Evolutionary conservation across 2,113 vertebrate genomes (phyloP).

Genomic region (Chamaetylas fuelleborni): DNA sequence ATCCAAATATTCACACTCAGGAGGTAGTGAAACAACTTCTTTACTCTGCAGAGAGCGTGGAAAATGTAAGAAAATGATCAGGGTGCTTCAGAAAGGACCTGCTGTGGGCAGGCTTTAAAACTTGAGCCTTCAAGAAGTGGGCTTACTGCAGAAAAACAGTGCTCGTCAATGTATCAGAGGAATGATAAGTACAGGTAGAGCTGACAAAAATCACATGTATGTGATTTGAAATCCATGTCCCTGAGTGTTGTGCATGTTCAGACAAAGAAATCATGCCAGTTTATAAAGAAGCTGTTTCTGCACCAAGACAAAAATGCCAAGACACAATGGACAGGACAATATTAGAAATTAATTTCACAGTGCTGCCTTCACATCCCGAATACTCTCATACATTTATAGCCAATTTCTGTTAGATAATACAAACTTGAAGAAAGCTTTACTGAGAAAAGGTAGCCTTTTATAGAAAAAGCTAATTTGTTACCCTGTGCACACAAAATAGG

Average conservation of each 20-base stretch:
- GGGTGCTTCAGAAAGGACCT: background rate
- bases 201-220: accelerated
- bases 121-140: background rate
- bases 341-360: background rate
- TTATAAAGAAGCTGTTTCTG: background rate
- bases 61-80: background rate
- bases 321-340: background rate
- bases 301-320: background rate
- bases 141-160: background rate
- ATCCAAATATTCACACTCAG: background rate
- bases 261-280: background rate
- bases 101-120: background rate
- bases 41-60: background rate
- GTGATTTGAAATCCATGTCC: background rate
- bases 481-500: background rate
- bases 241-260: background rate
- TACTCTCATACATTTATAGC: background rate
- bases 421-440: background rate
- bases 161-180: background rate
- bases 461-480: background rate
- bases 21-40: background rate
- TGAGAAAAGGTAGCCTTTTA: background rate
- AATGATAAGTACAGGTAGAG: background rate
- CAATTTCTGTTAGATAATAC: background rate
- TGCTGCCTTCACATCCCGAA: background rate